Percentiles rank a stretch among this genome's conserved stretches.
These are phyloP conservation scores for Rhadina sibilatrix DNA, from an alignment of 2,113 vertebrate species.

Conservation along the genomic window DNA sequence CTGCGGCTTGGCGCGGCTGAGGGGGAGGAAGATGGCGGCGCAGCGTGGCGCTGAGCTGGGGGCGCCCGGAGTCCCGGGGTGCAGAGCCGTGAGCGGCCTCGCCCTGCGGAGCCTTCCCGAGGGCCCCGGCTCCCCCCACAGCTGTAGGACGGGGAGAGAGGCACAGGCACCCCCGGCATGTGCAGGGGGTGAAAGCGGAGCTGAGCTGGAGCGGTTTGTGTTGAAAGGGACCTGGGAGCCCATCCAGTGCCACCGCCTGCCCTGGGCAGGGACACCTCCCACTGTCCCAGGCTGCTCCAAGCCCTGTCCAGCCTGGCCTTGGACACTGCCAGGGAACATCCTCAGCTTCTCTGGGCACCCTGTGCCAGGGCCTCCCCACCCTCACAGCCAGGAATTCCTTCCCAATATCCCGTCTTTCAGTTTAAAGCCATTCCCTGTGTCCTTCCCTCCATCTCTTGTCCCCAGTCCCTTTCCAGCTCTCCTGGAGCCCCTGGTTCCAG, in stretches of 20 bases:
- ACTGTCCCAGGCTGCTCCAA: not conserved
- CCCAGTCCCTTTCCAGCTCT: not conserved
- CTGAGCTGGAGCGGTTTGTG: not conserved
- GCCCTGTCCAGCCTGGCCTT: fast-evolving
- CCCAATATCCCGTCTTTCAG: not conserved
- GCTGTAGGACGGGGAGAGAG: not conserved
- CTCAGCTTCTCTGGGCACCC: not conserved
- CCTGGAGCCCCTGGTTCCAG: not conserved
- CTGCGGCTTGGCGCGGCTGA: not conserved
- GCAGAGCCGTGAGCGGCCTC: too few species aligned
- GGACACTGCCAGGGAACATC: not conserved
- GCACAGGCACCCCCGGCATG: not conserved
- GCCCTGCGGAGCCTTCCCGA: not conserved
- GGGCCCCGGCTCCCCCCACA: fast-evolving
- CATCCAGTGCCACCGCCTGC: not conserved
- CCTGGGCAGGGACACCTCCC: fast-evolving
- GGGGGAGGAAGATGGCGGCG: not conserved
- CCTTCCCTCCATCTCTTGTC: not conserved
- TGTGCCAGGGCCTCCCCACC: too few species aligned
- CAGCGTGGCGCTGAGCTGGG: fast-evolving
- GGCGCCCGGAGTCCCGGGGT: too few species aligned
- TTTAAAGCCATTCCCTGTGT: not conserved
- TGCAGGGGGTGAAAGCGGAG: not conserved
- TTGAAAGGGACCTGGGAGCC: fast-evolving
- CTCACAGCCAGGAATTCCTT: not conserved